Evolutionary conservation across 2,113 vertebrate genomes (phyloP), one percentile per base, ranked within the genome.

Genomic region (Synodontis membranacea): DNA sequence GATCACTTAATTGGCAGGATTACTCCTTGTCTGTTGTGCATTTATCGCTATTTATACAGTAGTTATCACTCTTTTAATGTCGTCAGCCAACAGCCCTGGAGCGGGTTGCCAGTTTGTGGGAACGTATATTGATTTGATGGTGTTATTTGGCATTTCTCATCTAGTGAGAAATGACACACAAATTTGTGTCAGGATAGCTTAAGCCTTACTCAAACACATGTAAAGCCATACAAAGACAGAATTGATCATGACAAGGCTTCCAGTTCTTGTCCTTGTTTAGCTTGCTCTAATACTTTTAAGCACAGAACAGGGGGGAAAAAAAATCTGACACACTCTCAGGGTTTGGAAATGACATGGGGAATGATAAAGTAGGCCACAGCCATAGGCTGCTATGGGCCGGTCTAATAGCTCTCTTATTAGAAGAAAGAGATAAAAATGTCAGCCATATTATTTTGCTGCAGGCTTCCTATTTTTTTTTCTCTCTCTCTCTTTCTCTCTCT

Each of bases 351-450:
- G 86, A 88, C 87, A 86, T 37, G 25, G 62, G 75, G 79, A 85
- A 86, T 87, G 46, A 46, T 87, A 88, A 91, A 90, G 79, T 91
- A 88, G 89, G 89, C 84, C 90, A 89, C 46, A 83, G 86, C 76
- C 81, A 87, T 83, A 50, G 86, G 52, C 86, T 74, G 78, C 84
- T 64, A 62, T 86, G 58, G 66, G 83, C 80, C 84, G 75, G 79
- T 82, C 89, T 91, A 90, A 88, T 85, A 88, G 88, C 80, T 72
- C n/a, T 84, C 50, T 85, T 88, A 85, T 89, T 83, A 87, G 84
- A 88, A 84, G n/a, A 72, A 78, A 66, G 44, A 82, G 80, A 78
- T 88, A 87, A 86, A 88, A 83, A 52, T 82, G 78, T 88, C 88
- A 76, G 86, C 86, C 84, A 86, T 88, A 84, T 84, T 84, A 70